Base-by-base conservation (phyloP, 2,113 vertebrate genomes). In the Danio rerio region DNA sequence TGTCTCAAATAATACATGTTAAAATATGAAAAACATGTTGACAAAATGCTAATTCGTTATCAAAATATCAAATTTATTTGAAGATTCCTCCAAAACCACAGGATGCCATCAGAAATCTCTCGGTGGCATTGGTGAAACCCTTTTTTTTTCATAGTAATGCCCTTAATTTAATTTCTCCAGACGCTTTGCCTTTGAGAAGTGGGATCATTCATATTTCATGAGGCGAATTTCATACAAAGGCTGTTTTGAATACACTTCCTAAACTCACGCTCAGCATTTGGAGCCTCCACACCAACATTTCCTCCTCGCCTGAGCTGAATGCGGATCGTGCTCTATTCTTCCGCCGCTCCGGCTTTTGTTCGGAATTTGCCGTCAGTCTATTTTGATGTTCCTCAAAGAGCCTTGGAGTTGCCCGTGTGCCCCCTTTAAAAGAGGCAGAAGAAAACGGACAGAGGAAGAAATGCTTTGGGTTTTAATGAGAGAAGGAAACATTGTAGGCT, bases 101-200 rank as follows among this genome's bases (percentile, higher is more conserved):
- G 31, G 31, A 31, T 31, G 31, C 31, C 31, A 31, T 31, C 31
- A 31, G 31, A 31, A 31, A 31, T 31, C 31, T 31, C 31, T 31
- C 15, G 7, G 15, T 53, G 11, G 63, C 16, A 68, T 16, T 20
- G 9, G 9, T 12, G 16, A n/a, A 31, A 13, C 49, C 47, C 58
- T 68, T n/a, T 76, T 76, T 81, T 53, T 81, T 65, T 78, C 43
- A 55, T 18, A 40, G 21, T 42, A 85, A 58, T 45, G 16, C 9
- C 9, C 12, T 72, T 89, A 87, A 91, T 91, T 86, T 81, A 89
- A 90, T 92, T 85, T 89, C 70, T 0, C 61, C 85, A 78, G 84
- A 87, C 82, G 31, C 52, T 73, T 86, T 81, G 55, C 59, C 70
- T 73, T 84, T 65, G 85, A 84, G 83, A 58, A 40, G n/a, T 49